Percentiles rank a stretch among this genome's conserved stretches.
Conservation (phyloP, 2,888 invertebrate species). For the Cantharis nigra region DNA sequence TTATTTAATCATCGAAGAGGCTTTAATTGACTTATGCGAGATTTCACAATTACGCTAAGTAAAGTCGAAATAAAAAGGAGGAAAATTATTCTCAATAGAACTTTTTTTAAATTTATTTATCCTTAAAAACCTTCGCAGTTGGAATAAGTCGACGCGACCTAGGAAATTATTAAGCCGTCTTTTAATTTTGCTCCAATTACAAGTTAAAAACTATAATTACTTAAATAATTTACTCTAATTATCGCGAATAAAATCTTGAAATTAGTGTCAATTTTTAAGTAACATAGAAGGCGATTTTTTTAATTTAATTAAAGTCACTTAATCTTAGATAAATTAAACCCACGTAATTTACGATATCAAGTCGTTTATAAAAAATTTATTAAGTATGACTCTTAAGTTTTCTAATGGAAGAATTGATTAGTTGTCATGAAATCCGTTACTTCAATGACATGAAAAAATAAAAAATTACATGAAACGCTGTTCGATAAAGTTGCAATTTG, state of each 20-base stretch:
- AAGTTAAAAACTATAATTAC: neutral
- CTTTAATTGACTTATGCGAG: neutral
- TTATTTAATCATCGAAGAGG: neutral
- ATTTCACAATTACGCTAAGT: neutral
- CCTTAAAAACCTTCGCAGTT: neutral
- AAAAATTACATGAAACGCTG: slow-evolving; percentile 1
- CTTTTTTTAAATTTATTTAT: neutral
- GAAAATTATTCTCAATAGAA: neutral
- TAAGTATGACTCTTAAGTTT: slow-evolving; percentile 3
- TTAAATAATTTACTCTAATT: neutral
- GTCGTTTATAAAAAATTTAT: neutral
- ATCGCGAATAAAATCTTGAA: neutral
- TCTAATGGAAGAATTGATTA: slow-evolving; percentile 4
- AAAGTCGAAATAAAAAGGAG: neutral
- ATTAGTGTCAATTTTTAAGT: neutral
- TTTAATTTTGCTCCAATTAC: neutral
- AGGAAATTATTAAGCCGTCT: neutral
- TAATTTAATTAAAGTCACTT: neutral
- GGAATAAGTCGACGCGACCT: neutral
- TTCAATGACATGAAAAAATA: neutral
- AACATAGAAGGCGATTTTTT: neutral
- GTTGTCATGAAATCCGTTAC: slow-evolving; percentile 2
- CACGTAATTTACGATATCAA: neutral
- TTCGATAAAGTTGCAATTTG: neutral
- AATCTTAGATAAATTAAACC: slow-evolving; percentile 1